Base-by-base conservation (phyloP, 2,888 invertebrate genomes). In the Aphodius sticticus region DNA sequence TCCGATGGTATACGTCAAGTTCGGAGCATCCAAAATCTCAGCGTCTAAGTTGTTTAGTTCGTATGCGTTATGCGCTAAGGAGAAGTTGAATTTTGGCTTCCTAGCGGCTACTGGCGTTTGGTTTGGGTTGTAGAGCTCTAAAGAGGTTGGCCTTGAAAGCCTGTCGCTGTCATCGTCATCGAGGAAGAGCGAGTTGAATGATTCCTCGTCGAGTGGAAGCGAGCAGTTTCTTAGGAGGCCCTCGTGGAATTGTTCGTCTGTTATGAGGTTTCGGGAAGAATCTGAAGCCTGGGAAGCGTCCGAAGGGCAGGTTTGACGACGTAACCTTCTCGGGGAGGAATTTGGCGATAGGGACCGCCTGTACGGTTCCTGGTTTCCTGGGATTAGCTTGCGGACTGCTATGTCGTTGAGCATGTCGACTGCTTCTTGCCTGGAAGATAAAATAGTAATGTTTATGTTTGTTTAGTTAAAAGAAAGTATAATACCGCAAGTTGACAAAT, bases 321-420 rank as follows among this genome's bases (percentile, higher is more conserved):
- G 9, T 38, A 88, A 82, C 82, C 88, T 86, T 84, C 89, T 84
- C 0, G 94, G 93, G 0, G 94, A 94, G 80, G 92, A 91, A 83
- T 92, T 92, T 3, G 94, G 93, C 0, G 92, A 92, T 16, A 91
- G 89, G 9, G 92, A 90, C 85, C 87, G 83, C 86, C 88, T 79
- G 88, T 87, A 85, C 87, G 86, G 85, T 86, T 88, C 87, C 77
- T 86, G 86, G 81, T 90, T 89, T 84, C 93, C 92, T 4, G 94
- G 94, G 7, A 94, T 93, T 82, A 95, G 91, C 83, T 95, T 94
- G 70, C 95, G 92, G 69, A 94, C 94, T 2, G 96, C 95, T 84
- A 96, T 90, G 88, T 96, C 96, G 87, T 94, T 95, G 76, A 96
- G 90, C 94, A 96, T 95, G 84, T 96, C 95, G 80, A 95, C 93